These are phyloP conservation scores for Thinocorus orbignyianus DNA, from an alignment of 2,113 vertebrate genomes.

Conservation along the genomic window DNA sequence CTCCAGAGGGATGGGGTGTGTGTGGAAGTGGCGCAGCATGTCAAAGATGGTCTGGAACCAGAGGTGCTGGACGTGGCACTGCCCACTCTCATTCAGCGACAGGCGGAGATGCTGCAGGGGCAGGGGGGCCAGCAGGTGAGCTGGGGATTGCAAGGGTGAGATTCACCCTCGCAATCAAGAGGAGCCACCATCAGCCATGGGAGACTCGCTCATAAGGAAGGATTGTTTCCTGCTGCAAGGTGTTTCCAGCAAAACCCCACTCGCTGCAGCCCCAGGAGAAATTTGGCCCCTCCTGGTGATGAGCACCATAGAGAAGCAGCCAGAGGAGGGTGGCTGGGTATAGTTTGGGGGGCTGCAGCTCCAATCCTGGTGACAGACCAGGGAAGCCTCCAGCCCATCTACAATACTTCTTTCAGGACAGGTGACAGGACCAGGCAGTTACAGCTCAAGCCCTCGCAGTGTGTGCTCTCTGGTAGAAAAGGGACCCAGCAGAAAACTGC, in stretches of 20 bases:
- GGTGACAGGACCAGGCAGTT: neutral
- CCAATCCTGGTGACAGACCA: neutral
- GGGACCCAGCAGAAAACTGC: neutral
- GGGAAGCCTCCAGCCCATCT: neutral
- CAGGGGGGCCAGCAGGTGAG: neutral
- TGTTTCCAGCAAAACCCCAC: neutral
- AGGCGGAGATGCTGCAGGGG: slow-evolving; percentile 89
- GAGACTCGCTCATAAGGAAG: neutral
- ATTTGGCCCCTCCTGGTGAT: neutral
- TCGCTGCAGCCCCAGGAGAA: neutral
- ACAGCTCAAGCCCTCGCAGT: rapidly evolving
- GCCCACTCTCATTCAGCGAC: slow-evolving; percentile 92
- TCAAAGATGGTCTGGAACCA: slow-evolving; percentile 98
- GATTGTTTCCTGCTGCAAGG: neutral
- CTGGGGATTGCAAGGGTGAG: neutral
- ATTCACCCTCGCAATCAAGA: neutral
- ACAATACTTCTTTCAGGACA: neutral
- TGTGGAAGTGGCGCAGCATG: slow-evolving; percentile 97
- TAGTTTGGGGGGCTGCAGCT: neutral
- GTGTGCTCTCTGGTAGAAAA: neutral
- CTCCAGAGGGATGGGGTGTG: slow-evolving; percentile 94
- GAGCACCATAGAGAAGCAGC: neutral
- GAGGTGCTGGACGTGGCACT: slow-evolving; percentile 97
- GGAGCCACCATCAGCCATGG: neutral
- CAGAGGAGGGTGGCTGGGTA: neutral